Base-by-base conservation (phyloP, 2,797 vertebrate species). In the Epinephelus awoara region DNA sequence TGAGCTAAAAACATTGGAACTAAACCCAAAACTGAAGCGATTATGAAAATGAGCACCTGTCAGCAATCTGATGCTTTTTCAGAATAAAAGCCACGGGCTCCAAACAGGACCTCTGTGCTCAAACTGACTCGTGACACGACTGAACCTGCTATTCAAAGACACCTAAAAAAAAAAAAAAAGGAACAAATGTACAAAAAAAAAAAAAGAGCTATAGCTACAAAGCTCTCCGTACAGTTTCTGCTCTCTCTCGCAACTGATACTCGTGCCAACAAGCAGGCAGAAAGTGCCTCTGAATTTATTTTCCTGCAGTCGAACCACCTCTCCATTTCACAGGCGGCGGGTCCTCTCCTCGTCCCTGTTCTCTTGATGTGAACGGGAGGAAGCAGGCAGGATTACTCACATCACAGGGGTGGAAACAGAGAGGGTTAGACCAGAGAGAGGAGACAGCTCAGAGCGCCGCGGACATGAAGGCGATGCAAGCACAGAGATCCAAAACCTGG, bases 41-140 rank as follows among this genome's bases (percentile, higher is more conserved):
- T 80, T 71, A 65, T 78, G 81, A 85, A 80, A 84, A 85, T 72
- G 69, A 82, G 72, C 82, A 84, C 81, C 83, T 78, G 81, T 65
- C 72, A 72, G 67, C 57, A 59, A 67, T 67, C 25, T 19, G n/a
- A 78, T n/a, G 42, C 18, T 17, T 63, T 71, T 72, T 77, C 56
- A 71, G 21, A 76, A 71, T 73, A 68, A 80, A 78, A 75, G 67
- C 63, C 51, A 58, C 3, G 51, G 27, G 15, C 29, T 44, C 47
- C 8, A 65, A 73, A 77, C 21, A 8, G 57, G 52, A 23, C 50
- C 14, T 46, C 8, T 2, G 25, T 18, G 18, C 72, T 47, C 10
- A 59, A 72, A 61, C 56, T 18, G 15, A 75, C 63, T 64, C 38
- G 9, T 62, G 65, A 63, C 64, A 44, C 2, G 0, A 46, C 59